Evolutionary conservation across 2,797 vertebrate species (phyloP).

Genomic region (Muscicapa comitata): DNA sequence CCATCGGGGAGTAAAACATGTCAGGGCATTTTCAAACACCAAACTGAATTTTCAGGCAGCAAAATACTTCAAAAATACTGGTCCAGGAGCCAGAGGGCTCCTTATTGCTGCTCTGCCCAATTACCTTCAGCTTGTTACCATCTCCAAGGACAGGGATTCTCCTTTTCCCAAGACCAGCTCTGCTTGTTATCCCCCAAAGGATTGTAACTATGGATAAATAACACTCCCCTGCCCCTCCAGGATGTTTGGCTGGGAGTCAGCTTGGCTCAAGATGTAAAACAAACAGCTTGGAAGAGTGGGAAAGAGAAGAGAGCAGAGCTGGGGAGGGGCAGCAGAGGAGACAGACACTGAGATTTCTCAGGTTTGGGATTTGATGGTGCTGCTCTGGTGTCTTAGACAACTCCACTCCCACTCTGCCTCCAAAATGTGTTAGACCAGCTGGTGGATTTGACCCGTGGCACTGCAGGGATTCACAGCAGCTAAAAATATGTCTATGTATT

Average conservation of each 20-base stretch:
- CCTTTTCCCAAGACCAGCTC: not conserved
- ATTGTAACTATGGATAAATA: not conserved
- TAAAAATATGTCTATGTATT: not conserved
- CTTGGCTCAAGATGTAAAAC: not conserved
- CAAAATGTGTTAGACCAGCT: not conserved
- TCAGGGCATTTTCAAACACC: not conserved
- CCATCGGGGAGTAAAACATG: rapidly evolving
- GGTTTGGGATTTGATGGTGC: not conserved
- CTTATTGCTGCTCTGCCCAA: not conserved
- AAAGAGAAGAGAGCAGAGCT: not conserved
- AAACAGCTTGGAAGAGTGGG: not conserved
- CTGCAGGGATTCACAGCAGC: not conserved
- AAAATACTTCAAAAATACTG: not conserved
- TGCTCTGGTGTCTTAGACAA: not conserved
- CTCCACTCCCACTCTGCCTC: not conserved
- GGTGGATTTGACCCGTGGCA: not conserved
- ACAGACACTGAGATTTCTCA: not conserved
- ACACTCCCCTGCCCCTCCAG: not conserved
- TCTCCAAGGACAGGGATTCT: not conserved
- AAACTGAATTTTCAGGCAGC: not conserved
- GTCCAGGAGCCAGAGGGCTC: not conserved
- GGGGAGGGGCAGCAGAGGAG: not conserved
- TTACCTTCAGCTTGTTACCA: not conserved
- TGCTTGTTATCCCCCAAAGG: not conserved
- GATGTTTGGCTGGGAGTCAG: not conserved